Conservation (phyloP, 2,888 invertebrate species). For the Encarsia formosa region DNA sequence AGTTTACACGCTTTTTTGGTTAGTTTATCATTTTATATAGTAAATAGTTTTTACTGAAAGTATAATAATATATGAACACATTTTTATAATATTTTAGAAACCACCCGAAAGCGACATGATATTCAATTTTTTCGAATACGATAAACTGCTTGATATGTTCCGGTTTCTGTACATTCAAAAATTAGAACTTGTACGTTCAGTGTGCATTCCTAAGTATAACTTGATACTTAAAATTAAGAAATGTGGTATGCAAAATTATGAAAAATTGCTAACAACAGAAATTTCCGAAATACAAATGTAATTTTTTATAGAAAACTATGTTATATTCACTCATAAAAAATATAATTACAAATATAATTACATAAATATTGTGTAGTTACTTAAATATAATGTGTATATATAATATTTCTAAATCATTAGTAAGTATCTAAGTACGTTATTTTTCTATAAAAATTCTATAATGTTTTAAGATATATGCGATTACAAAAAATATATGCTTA, state of each 20-base stretch:
- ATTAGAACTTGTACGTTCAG: slow-evolving; percentile 37
- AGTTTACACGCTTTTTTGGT: slow-evolving; percentile 38
- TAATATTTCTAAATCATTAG: slow-evolving; percentile 12
- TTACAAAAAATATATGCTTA: slow-evolving; percentile 22
- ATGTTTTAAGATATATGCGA: slow-evolving; percentile 9
- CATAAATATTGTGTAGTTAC: slow-evolving; percentile 26
- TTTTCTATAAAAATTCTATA: slow-evolving; percentile 19
- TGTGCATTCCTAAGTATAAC: slow-evolving; percentile 36
- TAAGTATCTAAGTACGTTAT: slow-evolving; percentile 6
- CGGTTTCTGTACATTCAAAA: slow-evolving; percentile 38
- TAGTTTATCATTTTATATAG: slow-evolving; percentile 24
- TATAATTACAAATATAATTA: slow-evolving; percentile 27
- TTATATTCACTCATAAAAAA: slow-evolving; percentile 29
- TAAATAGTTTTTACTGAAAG: slow-evolving; percentile 6
- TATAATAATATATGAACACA: slow-evolving; percentile 10
- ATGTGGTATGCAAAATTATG: slow-evolving; percentile 9
- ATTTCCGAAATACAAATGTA: slow-evolving; percentile 11
- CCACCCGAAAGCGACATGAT: slow-evolving; percentile 39
- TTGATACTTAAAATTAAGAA: slow-evolving; percentile 28
- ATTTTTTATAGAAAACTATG: slow-evolving; percentile 26
- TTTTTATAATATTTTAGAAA: slow-evolving; percentile 34
- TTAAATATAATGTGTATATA: slow-evolving; percentile 9
- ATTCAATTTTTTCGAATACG: slow-evolving; percentile 36
- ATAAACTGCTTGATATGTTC: slow-evolving; percentile 36
- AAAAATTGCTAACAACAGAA: slow-evolving; percentile 4